Percentiles rank a stretch among this genome's conserved stretches.
Conservation (phyloP, 1,140 invertebrate species). For the Aleiodes sp. region DNA sequence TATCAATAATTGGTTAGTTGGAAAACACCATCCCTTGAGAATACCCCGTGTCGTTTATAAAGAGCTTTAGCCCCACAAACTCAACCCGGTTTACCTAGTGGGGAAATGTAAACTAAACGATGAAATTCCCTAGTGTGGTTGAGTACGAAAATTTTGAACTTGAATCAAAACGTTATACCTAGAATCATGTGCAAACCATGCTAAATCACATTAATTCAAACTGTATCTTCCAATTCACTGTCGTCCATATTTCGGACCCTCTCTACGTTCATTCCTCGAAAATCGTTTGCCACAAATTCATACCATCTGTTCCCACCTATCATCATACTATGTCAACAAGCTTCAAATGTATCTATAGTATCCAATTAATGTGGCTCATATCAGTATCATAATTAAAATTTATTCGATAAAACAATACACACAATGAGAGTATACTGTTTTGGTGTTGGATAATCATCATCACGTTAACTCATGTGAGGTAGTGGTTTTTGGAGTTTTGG, state of each 20-base stretch:
- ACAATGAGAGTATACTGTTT: no score
- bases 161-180: constrained; percentile 12
- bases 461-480: background rate
- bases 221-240: background rate
- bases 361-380: no score
- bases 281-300: no score
- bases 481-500: no score
- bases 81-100: background rate
- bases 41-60: constrained; percentile 3
- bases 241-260: background rate
- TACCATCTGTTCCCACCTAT: no score
- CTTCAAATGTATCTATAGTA: no score
- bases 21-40: background rate
- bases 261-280: background rate
- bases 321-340: no score
- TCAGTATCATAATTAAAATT: no score
- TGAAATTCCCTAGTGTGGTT: background rate
- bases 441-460: background rate
- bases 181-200: background rate
- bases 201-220: background rate
- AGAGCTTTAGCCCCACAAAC: background rate
- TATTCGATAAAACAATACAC: no score
- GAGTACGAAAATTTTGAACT: constrained; percentile 7
- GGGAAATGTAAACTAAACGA: constrained; percentile 23
- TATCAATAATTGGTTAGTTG: constrained; percentile 7